Percentiles rank a stretch among this genome's conserved stretches.
phyloP scores from a whole-genome alignment of 2,113 vertebrate genomes.

The Anoplopoma fimbria region DNA sequence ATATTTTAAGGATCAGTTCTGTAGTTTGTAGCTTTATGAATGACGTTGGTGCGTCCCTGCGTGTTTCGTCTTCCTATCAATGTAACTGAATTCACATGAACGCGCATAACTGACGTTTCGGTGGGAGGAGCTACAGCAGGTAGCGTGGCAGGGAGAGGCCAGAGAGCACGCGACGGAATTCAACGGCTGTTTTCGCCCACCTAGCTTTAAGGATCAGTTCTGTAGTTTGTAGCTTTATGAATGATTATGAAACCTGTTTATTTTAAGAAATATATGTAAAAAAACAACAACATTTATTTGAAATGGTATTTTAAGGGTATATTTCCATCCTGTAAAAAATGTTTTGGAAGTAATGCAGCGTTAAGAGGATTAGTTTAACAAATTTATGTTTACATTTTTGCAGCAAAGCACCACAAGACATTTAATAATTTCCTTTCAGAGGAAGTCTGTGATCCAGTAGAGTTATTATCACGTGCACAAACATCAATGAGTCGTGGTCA shows the following conservation, averaged over 20 bases:
- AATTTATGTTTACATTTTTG: neutral
- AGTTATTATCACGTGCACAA: neutral
- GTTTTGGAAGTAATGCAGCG: neutral
- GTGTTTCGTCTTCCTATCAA: too few relatives aligned
- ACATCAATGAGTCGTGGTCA: neutral
- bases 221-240: neutral
- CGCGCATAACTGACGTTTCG: too few relatives aligned
- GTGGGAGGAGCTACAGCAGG: too few relatives aligned
- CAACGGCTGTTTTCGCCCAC: too few relatives aligned
- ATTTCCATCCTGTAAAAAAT: neutral
- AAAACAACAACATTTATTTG: neutral
- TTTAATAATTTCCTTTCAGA: neutral
- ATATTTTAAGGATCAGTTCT: too few relatives aligned
- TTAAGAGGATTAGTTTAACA: neutral
- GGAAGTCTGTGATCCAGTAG: neutral
- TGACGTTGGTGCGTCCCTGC: too few relatives aligned
- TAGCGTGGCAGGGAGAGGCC: too few relatives aligned
- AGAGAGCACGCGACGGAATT: too few relatives aligned
- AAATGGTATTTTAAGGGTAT: neutral
- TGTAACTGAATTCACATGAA: too few relatives aligned
- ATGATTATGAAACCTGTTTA: neutral
- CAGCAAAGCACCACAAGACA: neutral
- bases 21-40: too few relatives aligned
- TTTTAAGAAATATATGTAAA: neutral
- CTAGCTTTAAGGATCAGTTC: neutral